phyloP scores from a whole-genome alignment of 2,888 invertebrate genomes.

The Seira ritae region DNA sequence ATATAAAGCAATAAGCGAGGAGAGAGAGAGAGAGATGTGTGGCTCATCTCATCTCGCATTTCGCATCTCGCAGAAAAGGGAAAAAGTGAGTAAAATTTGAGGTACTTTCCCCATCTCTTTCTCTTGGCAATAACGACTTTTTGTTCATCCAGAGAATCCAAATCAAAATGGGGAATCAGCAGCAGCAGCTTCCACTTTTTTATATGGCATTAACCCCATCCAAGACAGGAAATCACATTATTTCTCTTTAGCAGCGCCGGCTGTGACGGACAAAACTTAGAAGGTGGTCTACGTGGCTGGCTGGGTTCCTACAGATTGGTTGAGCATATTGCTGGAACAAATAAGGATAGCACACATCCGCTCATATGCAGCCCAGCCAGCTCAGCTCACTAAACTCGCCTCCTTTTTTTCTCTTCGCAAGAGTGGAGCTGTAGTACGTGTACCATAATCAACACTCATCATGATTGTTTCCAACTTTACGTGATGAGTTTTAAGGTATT shows the following conservation, averaged over 20 bases:
- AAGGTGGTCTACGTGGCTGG: constrained; percentile 2
- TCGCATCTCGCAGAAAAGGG: not conserved
- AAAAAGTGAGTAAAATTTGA: constrained; percentile 18
- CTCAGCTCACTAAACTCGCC: constrained; percentile 2
- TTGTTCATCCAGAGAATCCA: constrained; percentile 47
- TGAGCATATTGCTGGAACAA: constrained; percentile 17
- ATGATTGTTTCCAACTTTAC: constrained; percentile 58
- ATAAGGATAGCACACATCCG: constrained; percentile 15
- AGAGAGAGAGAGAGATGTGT: constrained; percentile 17
- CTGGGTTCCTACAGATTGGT: not conserved
- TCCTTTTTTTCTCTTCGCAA: not conserved
- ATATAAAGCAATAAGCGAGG: too few relatives aligned
- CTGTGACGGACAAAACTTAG: constrained; percentile 52
- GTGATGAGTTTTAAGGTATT: constrained; percentile 55
- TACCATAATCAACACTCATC: constrained; percentile 27
- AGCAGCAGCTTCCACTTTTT: constrained; percentile 32
- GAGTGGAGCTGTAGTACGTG: constrained; percentile 50
- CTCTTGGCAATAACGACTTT: constrained; percentile 58
- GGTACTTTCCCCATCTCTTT: constrained; percentile 56
- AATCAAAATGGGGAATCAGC: constrained; percentile 58
- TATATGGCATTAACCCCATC: constrained; percentile 16
- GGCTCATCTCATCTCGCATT: not conserved
- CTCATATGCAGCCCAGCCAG: constrained; percentile 19
- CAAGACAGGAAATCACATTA: constrained; percentile 45
- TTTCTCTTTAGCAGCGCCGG: constrained; percentile 46